Base-by-base conservation (phyloP, 2,888 invertebrate genomes). In the Myopa testacea region DNA sequence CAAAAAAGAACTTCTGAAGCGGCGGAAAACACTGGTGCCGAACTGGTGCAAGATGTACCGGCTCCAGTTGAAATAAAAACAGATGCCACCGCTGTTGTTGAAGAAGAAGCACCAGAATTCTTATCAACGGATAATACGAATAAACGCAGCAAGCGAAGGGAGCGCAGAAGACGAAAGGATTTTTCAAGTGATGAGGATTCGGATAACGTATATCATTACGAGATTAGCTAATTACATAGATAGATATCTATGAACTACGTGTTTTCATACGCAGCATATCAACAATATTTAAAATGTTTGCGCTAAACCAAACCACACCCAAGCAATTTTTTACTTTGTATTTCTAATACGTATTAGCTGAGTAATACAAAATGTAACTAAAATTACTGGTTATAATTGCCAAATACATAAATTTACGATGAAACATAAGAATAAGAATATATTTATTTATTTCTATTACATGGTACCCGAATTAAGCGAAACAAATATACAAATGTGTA, bases 121-220 rank as follows among this genome's bases (percentile, higher is more conserved):
- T 55, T 78, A 19, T 16, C 73, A 8, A 80, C 78, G 38, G 77
- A 78, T n/a, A 82, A 81, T 52, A 85, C 85, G 16, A 89, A 89
- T 78, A 88, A 87, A 81, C 84, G 86, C 4, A 89, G 87, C 81
- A 89, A 89, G 79, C 86, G 89, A 7, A 88, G 89, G 78, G 88
- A 87, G 78, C 83, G 88, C 0, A 86, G 88, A 70, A 86, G 88
- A 75, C 84, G 85, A 38, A 84, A 86, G 50, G 87, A 89, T 69
- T 82, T 88, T 79, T 88, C 87, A 68, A 87, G 85, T 78, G 88
- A 88, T 77, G 92, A 92, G 85, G 92, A 92, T 65, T 87, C 88
- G 0, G 88, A 88, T 72, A 85, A 86, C 80, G 84, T 83, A 78
- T 87, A 87, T 83, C 85, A 84, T n/a, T 86, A 87, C 55, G 86